Conservation (phyloP, 2,888 invertebrate genomes). For the Junonia oenone region DNA sequence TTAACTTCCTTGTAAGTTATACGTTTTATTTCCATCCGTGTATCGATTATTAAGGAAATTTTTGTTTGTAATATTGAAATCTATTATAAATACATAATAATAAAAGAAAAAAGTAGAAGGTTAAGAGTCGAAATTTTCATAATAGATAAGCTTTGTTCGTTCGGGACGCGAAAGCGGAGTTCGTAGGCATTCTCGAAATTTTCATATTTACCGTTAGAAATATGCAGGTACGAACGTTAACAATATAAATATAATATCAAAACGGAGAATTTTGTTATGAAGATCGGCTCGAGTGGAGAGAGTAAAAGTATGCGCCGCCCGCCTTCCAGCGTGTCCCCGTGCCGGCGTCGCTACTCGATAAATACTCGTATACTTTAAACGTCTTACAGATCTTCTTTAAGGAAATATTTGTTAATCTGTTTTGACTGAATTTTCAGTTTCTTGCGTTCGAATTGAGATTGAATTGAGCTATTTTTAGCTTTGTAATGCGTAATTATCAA, state of each 20-base stretch:
- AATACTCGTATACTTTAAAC: slow-evolving; percentile 30
- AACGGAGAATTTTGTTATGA: slow-evolving; percentile 80
- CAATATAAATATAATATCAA: slow-evolving; percentile 80
- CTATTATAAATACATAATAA: slow-evolving; percentile 8
- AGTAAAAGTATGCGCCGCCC: slow-evolving; percentile 63
- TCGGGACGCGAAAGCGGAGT: slow-evolving; percentile 59
- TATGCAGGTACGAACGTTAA: slow-evolving; percentile 79
- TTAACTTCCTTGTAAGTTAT: not conserved
- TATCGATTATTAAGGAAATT: not conserved
- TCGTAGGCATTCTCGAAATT: slow-evolving; percentile 75
- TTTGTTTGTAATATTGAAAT: not conserved
- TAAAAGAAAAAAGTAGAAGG: slow-evolving; percentile 26
- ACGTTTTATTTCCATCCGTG: not conserved
- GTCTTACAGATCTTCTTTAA: slow-evolving; percentile 21
- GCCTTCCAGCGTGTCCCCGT: slow-evolving; percentile 31
- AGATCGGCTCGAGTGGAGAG: slow-evolving; percentile 71
- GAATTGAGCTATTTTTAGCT: not conserved
- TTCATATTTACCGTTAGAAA: slow-evolving; percentile 80
- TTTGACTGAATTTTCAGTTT: slow-evolving; percentile 24
- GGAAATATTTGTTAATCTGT: slow-evolving; percentile 25
- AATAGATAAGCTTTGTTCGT: slow-evolving; percentile 66
- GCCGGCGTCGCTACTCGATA: slow-evolving; percentile 48
- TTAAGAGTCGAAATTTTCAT: slow-evolving; percentile 54
- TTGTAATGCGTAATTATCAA: not conserved
- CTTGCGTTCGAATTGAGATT: not conserved